Evolutionary conservation across 2,797 vertebrate genomes (phyloP), one percentile per base, ranked within the genome.

Genomic region (Rhadinocentrus ornatus): DNA sequence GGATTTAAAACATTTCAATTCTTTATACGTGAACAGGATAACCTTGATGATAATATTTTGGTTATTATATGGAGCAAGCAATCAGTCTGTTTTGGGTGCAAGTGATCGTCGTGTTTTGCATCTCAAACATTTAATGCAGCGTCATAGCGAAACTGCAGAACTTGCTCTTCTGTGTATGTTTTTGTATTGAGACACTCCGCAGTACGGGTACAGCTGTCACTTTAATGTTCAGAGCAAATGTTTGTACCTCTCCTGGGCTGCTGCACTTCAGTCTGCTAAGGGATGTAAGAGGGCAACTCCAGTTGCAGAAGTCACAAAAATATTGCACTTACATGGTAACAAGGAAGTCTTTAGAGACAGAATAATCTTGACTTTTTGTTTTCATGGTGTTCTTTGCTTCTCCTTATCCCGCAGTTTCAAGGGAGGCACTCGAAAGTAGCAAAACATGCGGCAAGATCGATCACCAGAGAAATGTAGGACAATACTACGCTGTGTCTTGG

Each of bases 391-490:
- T 18, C n/a, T 73, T 34, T 78, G 62, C 71, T 72, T 34, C 16
- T 32, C 24, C 34, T 67, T 66, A 52, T 63, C 77, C 73, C 70
- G 65, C 46, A 56, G 69, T 76, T 71, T 71, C 58, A 88, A 84
- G 75, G 83, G 67, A 92, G 88, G 83, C 78, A 79, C 73, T 77
- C 86, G 64, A 79, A 88, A 86, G 75, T 85, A 83, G 80, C 66
- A 81, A 67, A 82, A 67, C 66, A 56, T 41, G 29, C 61, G 63
- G 59, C 20, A 32, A 93, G 92, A 94, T 94, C 81, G 87, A 94
- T 95, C 78, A 91, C 91, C 83, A 66, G 41, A 74, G 81, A 83
- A 78, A 89, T 87, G 74, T 77, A 62, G 86, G 78, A 77, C 78
- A 80, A 75, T 62, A 44, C 66, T 69, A 78, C 56, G 80, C 54